Conservation (phyloP, 1,140 invertebrate species). For the Hydropsyche tenuis region DNA sequence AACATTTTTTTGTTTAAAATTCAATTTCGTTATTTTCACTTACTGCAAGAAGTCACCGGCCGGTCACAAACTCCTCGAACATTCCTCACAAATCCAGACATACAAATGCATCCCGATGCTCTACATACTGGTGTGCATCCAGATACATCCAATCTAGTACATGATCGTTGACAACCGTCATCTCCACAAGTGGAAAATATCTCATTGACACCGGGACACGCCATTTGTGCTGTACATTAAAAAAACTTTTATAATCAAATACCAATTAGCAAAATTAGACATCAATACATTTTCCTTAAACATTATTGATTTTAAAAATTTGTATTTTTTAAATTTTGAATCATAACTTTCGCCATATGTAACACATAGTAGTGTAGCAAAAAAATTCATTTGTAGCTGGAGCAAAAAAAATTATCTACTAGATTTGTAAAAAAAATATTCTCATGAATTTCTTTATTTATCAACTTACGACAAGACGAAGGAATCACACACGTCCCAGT, state of each 20-base stretch:
- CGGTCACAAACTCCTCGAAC: neutral
- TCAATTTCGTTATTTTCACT: too few species aligned
- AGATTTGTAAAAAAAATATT: too few species aligned
- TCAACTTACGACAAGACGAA: neutral
- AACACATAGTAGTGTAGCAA: too few species aligned
- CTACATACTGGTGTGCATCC: neutral
- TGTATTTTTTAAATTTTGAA: too few species aligned
- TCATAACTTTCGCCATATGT: too few species aligned
- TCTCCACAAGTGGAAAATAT: neutral
- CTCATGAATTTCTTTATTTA: too few species aligned
- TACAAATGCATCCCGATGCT: neutral
- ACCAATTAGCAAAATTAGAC: neutral
- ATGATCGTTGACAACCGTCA: neutral
- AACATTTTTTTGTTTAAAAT: too few species aligned
- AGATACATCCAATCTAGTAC: neutral
- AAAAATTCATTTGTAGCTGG: too few species aligned
- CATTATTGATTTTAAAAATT: neutral
- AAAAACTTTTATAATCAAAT: neutral
- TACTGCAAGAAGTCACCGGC: slow-evolving; percentile 1
- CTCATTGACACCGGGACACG: neutral
- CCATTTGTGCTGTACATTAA: neutral
- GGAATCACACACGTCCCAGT: neutral
- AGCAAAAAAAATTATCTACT: too few species aligned
- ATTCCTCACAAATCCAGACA: slow-evolving; percentile 1
- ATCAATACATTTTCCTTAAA: neutral